These are phyloP conservation scores for Sphaeramia orbicularis DNA, from an alignment of 2,797 vertebrate genomes.

Conservation along the genomic window DNA sequence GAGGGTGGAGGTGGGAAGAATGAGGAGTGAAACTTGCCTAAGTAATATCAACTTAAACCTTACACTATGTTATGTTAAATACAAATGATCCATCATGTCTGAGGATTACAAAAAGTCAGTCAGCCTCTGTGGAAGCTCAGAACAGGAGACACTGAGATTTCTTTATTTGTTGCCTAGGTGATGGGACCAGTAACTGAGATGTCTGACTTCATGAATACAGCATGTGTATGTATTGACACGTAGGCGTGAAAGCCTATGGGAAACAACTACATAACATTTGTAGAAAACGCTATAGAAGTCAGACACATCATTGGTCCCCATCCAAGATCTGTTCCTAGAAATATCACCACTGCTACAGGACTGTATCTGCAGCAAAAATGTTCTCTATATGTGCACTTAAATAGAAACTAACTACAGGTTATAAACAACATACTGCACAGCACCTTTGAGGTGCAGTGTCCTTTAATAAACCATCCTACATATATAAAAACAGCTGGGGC, in stretches of 20 bases:
- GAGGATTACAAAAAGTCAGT: slow-evolving; percentile 2
- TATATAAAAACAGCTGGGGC: slow-evolving; percentile 5
- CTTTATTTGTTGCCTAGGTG: too few species aligned
- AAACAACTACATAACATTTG: slow-evolving; percentile 15
- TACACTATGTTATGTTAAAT: too few species aligned
- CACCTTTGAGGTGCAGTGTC: slow-evolving; percentile 10
- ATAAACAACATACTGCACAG: background rate
- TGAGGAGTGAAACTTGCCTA: too few species aligned
- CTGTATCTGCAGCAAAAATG: too few species aligned
- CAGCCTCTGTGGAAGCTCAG: background rate
- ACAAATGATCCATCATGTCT: slow-evolving; percentile 1
- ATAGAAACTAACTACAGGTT: too few species aligned
- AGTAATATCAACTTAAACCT: too few species aligned
- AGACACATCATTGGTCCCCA: slow-evolving; percentile 5
- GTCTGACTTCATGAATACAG: slow-evolving; percentile 4
- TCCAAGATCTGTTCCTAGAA: slow-evolving; percentile 1
- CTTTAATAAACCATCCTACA: background rate
- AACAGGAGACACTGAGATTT: background rate
- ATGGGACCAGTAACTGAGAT: background rate
- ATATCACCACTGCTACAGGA: background rate
- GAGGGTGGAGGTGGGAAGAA: too few species aligned
- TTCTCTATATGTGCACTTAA: too few species aligned
- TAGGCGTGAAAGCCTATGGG: background rate
- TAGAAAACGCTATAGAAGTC: background rate
- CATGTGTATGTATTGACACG: background rate